Evolutionary conservation across 2,113 vertebrate genomes (phyloP).

Genomic region (Cebus imitator): DNA sequence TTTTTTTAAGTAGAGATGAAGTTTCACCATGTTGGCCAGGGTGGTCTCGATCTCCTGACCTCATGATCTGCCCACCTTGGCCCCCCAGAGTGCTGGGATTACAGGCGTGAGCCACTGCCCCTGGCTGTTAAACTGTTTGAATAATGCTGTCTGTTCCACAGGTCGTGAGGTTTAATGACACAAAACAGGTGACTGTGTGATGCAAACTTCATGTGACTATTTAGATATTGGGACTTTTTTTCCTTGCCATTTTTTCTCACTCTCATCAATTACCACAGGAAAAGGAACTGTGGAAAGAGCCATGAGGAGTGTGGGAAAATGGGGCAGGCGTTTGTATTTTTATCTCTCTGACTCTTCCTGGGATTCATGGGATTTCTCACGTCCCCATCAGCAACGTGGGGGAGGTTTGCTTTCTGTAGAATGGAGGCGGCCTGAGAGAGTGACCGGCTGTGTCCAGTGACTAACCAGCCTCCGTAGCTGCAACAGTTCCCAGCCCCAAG

Average conservation of each 20-base stretch:
- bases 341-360: background rate
- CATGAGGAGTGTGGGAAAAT: background rate
- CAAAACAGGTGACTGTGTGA: background rate
- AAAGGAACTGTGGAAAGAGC: background rate
- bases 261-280: background rate
- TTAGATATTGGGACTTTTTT: background rate
- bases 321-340: background rate
- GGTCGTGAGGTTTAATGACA: background rate
- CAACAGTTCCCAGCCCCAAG: too few relatives aligned
- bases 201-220: background rate
- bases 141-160: fast-evolving
- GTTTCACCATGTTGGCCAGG: too few relatives aligned
- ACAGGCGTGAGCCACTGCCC: too few relatives aligned
- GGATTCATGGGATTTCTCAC: background rate
- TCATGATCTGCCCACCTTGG: too few relatives aligned
- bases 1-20: too few relatives aligned
- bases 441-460: background rate
- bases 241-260: background rate
- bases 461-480: background rate
- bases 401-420: background rate
- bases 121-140: too few relatives aligned
- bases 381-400: fast-evolving
- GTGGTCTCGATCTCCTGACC: too few relatives aligned
- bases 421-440: background rate
- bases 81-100: too few relatives aligned